These are phyloP conservation scores for Palythoa grandiflora DNA, from an alignment of 92 coral and sea anemone genomes.

Conservation along the genomic window DNA sequence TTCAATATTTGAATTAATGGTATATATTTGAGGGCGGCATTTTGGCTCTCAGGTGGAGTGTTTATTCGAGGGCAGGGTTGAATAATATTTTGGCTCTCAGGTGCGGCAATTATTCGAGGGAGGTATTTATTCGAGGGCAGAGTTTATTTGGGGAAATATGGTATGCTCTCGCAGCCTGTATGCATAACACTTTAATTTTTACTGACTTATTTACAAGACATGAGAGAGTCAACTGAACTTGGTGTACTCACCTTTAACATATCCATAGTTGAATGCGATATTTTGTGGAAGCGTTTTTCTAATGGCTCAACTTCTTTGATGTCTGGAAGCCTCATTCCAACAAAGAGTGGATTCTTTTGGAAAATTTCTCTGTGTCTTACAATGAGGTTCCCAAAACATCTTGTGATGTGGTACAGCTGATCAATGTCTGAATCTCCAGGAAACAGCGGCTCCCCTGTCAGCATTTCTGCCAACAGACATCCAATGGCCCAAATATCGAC, in stretches of 20 bases:
- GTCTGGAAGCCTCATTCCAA: slow-evolving; percentile 96
- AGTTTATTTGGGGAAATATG: no score
- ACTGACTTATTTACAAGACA: no score
- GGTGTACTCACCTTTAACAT: slow-evolving; percentile 73
- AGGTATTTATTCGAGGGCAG: no score
- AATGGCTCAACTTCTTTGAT: slow-evolving; percentile 95
- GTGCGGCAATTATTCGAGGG: no score
- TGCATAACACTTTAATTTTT: no score
- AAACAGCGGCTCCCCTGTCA: slow-evolving; percentile 97
- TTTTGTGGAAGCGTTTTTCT: slow-evolving; percentile 85
- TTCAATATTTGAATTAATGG: no score
- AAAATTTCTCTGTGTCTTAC: slow-evolving; percentile 91
- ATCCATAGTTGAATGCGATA: slow-evolving; percentile 82
- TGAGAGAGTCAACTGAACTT: background rate
- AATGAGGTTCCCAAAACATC: slow-evolving; percentile 95
- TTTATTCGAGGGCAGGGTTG: no score
- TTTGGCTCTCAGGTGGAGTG: no score
- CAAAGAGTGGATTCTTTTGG: slow-evolving; percentile 91
- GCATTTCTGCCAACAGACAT: slow-evolving; percentile 93
- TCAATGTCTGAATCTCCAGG: slow-evolving; percentile 99
- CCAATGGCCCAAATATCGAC: slow-evolving; percentile 99
- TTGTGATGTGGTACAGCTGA: slow-evolving; percentile 93
- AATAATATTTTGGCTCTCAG: no score
- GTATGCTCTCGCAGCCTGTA: no score
- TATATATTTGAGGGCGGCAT: no score